phyloP scores from a whole-genome alignment of 2,113 vertebrate genomes.

The Phylloscopus trochiloides region DNA sequence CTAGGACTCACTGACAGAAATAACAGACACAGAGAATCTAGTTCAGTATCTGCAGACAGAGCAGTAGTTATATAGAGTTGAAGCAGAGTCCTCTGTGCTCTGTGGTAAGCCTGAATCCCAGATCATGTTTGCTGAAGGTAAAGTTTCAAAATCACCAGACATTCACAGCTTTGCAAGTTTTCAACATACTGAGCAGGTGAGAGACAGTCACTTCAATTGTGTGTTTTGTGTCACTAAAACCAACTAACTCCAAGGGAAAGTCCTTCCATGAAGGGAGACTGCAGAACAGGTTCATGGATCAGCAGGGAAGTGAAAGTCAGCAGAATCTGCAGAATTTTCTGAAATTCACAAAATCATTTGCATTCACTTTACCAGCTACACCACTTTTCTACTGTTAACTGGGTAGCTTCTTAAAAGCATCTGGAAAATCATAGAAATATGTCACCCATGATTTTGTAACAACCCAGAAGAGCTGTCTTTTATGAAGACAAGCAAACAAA shows the following conservation, averaged over 20 bases:
- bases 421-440: background rate
- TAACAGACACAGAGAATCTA: background rate
- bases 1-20: background rate
- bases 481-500: background rate
- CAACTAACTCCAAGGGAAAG: background rate
- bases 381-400: background rate
- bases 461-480: background rate
- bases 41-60: background rate
- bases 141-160: background rate
- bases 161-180: background rate
- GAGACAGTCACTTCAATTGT: background rate
- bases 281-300: accelerated
- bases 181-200: background rate
- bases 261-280: background rate
- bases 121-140: background rate
- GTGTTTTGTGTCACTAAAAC: background rate
- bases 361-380: background rate
- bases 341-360: background rate
- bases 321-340: background rate
- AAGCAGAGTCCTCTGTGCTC: background rate
- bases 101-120: background rate
- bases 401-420: background rate
- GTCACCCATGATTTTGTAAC: background rate
- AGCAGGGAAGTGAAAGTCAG: background rate
- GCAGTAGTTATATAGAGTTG: background rate